Conservation (phyloP, 2,888 invertebrate species). For the Morinoia aosen region DNA sequence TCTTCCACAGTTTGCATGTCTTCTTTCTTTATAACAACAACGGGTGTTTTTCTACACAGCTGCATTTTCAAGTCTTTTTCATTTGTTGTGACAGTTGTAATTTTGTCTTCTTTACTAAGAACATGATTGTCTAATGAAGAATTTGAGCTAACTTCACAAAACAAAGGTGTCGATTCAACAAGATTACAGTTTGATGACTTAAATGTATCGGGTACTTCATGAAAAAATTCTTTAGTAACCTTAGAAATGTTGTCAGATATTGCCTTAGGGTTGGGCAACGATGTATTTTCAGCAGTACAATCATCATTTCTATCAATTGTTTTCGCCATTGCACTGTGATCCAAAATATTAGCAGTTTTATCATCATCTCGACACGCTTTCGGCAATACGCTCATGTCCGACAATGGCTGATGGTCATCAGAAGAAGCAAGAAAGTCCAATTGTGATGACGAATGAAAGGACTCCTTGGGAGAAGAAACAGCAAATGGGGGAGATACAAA, state of each 20-base stretch:
- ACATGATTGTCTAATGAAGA: not conserved
- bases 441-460: not conserved
- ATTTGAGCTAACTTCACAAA: not conserved
- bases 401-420: not conserved
- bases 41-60: not conserved
- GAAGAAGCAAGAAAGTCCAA: not conserved
- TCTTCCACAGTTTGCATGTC: not conserved
- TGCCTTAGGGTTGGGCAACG: not conserved
- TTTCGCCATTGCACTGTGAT: not conserved
- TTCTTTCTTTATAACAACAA: not conserved
- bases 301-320: not conserved
- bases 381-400: not conserved
- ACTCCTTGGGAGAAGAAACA: constrained; percentile 27
- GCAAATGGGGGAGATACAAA: not conserved
- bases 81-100: not conserved
- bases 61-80: not conserved
- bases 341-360: not conserved
- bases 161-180: not conserved
- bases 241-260: not conserved
- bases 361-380: not conserved
- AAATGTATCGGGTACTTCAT: not conserved
- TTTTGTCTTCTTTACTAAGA: not conserved
- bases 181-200: not conserved
- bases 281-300: not conserved
- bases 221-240: not conserved